phyloP scores from a whole-genome alignment of 2,888 invertebrate genomes.

The Anoncus sp. region DNA sequence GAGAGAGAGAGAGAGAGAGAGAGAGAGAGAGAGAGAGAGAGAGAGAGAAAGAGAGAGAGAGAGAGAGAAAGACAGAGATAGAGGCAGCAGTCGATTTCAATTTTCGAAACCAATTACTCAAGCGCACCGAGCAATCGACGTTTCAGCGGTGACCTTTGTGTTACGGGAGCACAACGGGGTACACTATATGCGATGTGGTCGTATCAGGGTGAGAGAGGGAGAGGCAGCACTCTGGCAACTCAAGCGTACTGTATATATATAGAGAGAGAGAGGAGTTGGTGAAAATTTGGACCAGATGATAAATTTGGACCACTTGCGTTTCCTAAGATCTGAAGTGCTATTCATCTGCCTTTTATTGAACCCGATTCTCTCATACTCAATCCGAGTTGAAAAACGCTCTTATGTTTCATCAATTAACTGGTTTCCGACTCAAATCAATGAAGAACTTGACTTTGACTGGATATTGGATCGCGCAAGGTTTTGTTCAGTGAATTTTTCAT shows the following conservation, averaged over 20 bases:
- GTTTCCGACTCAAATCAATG: too few relatives aligned
- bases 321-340: not conserved
- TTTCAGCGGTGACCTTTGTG: constrained; percentile 57
- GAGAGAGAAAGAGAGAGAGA: not conserved
- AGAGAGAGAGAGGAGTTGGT: not conserved
- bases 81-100: constrained; percentile 73
- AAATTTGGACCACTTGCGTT: not conserved
- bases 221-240: constrained; percentile 7
- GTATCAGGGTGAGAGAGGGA: not conserved
- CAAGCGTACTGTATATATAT: constrained; percentile 15
- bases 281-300: not conserved
- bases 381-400: too few relatives aligned
- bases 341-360: not conserved
- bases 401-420: too few relatives aligned
- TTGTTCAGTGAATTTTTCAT: too few relatives aligned
- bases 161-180: constrained; percentile 27
- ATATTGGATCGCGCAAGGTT: too few relatives aligned
- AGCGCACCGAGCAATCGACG: constrained; percentile 59
- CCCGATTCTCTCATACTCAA: too few relatives aligned
- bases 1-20: too few relatives aligned
- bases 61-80: constrained; percentile 47
- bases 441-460: too few relatives aligned
- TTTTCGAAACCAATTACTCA: constrained; percentile 73
- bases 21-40: too few relatives aligned
- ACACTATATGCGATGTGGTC: constrained; percentile 14